Conservation (phyloP, 2,113 vertebrate species). For the Tupaia chinensis region DNA sequence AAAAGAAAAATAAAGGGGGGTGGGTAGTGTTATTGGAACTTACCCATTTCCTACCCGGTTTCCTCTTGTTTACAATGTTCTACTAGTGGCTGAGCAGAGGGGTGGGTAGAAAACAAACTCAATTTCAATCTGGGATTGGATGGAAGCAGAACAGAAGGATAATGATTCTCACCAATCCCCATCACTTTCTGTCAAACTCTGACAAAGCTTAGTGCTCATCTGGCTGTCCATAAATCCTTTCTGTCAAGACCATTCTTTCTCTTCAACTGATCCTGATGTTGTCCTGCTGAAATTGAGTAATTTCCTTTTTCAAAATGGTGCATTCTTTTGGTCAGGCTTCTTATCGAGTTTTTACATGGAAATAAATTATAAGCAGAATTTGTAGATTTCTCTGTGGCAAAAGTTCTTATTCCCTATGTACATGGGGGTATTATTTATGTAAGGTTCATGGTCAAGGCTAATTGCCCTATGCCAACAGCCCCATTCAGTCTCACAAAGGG, state of each 20-base stretch:
- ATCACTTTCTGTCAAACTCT: neutral
- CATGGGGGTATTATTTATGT: neutral
- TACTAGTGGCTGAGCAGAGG: neutral
- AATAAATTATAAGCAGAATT: constrained; percentile 33
- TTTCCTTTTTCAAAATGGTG: neutral
- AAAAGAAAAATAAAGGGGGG: neutral
- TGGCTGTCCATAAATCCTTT: neutral
- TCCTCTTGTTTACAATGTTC: neutral
- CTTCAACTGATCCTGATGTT: constrained; percentile 2
- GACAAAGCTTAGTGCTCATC: neutral
- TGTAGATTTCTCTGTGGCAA: constrained; percentile 47
- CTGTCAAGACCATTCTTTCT: neutral
- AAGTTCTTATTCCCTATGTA: constrained; percentile 53
- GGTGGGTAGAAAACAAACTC: neutral
- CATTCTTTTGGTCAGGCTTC: constrained; percentile 37
- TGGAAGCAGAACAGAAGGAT: neutral
- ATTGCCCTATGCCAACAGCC: neutral
- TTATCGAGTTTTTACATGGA: constrained; percentile 52
- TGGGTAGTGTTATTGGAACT: neutral
- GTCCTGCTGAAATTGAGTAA: neutral
- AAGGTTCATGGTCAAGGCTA: neutral
- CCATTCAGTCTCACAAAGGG: neutral
- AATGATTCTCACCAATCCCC: neutral
- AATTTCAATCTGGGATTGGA: neutral
- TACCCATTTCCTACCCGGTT: neutral